phyloP scores from a whole-genome alignment of 2,888 invertebrate genomes.

The Cephus nigrinus region DNA sequence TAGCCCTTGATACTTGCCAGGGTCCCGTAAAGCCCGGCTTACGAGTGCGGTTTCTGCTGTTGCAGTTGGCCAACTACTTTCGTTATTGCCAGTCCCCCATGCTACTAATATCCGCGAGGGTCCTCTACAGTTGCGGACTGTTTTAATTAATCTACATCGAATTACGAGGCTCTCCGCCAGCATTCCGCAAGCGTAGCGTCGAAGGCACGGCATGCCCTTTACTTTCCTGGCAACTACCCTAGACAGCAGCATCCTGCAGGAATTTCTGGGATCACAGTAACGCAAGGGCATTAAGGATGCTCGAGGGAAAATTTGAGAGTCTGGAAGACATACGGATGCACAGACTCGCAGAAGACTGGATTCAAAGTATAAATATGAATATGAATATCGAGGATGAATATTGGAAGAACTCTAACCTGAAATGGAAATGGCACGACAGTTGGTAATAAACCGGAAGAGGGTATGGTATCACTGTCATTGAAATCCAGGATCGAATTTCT shows the following conservation, averaged over 20 bases:
- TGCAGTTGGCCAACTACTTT: conserved; percentile 12
- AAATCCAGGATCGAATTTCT: conserved; percentile 34
- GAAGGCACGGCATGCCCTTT: neutral
- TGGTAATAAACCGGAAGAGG: neutral
- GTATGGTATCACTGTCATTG: neutral
- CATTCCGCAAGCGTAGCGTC: neutral
- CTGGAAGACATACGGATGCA: neutral
- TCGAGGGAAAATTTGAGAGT: neutral
- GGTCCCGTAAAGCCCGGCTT: conserved; percentile 44
- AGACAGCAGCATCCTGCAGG: neutral
- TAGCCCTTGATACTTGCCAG: conserved; percentile 48
- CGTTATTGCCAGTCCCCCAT: conserved; percentile 6
- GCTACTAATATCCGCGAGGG: conserved; percentile 25
- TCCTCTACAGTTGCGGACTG: conserved; percentile 37
- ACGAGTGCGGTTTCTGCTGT: conserved; percentile 22
- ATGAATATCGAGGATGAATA: neutral
- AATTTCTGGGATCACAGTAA: neutral
- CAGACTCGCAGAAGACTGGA: neutral
- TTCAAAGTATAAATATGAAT: neutral
- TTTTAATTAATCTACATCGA: conserved; percentile 55
- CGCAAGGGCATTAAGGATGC: neutral
- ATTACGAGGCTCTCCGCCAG: conserved; percentile 27
- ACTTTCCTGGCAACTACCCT: neutral
- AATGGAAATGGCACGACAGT: neutral
- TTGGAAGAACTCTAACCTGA: neutral